Base-by-base conservation (phyloP, 1,140 invertebrate genomes). In the Laupala kohalensis region DNA sequence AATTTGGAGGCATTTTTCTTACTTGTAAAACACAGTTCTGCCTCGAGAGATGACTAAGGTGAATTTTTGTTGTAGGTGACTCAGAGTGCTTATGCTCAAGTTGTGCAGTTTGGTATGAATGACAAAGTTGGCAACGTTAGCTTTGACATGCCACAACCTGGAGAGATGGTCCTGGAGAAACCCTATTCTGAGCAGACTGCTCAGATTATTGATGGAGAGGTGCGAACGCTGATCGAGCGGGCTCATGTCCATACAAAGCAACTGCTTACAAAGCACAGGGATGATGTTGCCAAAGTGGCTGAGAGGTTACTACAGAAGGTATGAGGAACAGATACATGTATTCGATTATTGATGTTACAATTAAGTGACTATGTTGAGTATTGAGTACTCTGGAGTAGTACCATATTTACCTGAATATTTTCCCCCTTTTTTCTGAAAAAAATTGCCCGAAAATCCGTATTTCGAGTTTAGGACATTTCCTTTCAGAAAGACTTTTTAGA, bases 141-240 rank as follows among this genome's bases (percentile, higher is more conserved):
- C 72, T 99, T 98, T 79, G 92, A 99, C 78, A 88, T 93, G 85
- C 94, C 95, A 0, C 89, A 95, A 77, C 89, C 89, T 1, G 96
- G 96, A 0, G 96, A 99, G 76, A 90, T 96, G 85, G 88, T 92
- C 6, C 86, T 98, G 71, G 94, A 97, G 76, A 99, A 99, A 81
- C 98, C 97, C 0, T 99, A 99, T 81, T 98, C 96, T 15, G 98
- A 99, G 81, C 88, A 91, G 75, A 99, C 97, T 0, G 96, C 97
- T 0, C 94, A 97, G 79, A 78, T 99, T 19, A 99, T 99, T 67
- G 98, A 99, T 79, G 82, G 87, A 29, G 98, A 99, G 87, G 98
- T 95, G 4, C 85, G 96, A 75, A 81, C 79, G 25, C 84, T 99
- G 69, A 96, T 99, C 13, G 84, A 90, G 25, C 79, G 72, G 6